These are phyloP conservation scores for Malurus alboscapulatus DNA, from an alignment of 2,113 vertebrate genomes.

Conservation along the genomic window DNA sequence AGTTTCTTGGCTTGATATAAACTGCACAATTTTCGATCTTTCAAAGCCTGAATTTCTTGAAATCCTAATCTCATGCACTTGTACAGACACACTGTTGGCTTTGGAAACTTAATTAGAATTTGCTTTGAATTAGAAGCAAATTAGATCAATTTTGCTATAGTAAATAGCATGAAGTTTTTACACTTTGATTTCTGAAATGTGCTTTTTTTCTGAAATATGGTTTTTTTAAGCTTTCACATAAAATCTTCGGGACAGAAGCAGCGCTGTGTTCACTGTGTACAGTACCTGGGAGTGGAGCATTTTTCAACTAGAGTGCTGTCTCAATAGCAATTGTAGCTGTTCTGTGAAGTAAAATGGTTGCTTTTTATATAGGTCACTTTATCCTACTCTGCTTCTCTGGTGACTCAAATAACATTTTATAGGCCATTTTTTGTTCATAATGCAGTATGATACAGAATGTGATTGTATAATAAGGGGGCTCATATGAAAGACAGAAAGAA, in stretches of 20 bases:
- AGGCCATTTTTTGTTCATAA: background rate
- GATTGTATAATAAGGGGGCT: background rate
- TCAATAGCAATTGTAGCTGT: background rate
- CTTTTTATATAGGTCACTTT: constrained; percentile 16
- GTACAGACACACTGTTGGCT: background rate
- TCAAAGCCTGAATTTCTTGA: background rate
- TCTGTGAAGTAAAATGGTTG: background rate
- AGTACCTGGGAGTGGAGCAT: background rate
- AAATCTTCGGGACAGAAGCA: background rate
- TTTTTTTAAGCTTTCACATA: background rate
- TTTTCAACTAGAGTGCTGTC: background rate
- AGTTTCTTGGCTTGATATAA: background rate
- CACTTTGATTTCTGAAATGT: constrained; percentile 1
- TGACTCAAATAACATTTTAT: background rate
- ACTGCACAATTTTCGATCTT: background rate
- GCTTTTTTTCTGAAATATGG: background rate
- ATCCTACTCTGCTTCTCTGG: background rate
- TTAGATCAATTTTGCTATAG: background rate
- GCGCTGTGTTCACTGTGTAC: background rate
- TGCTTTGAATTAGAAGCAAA: constrained; percentile 19
- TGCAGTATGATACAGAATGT: background rate
- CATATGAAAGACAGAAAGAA: background rate
- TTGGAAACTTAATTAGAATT: background rate
- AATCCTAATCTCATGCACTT: background rate
- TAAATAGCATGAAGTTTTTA: constrained; percentile 20